Evolutionary conservation across 1,140 invertebrate species (phyloP).

Genomic region (Pseudoatta argentina): DNA sequence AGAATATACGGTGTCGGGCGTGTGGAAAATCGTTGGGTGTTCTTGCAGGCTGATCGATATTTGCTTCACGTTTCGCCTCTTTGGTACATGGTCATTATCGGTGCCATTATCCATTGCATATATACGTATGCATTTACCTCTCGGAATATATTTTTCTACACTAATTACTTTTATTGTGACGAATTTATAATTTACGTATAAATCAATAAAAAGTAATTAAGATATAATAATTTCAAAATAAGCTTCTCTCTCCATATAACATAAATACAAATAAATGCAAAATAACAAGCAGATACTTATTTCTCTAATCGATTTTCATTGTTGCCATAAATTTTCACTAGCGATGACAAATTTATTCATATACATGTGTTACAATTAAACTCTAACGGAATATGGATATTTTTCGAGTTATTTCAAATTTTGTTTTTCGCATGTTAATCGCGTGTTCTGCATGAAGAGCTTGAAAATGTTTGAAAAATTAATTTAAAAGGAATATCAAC

Average conservation of each 20-base stretch:
- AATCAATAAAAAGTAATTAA: conserved; percentile 3
- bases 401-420: conserved; percentile 5
- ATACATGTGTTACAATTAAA: not conserved
- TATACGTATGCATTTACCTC: not conserved
- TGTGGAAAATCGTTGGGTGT: conserved; percentile 54
- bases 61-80: conserved; percentile 45
- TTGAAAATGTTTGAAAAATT: not conserved
- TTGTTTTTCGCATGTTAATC: not conserved
- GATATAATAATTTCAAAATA: not conserved
- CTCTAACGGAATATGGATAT: not conserved
- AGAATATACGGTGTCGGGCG: conserved; percentile 51
- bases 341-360: not conserved
- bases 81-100: conserved; percentile 45
- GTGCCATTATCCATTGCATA: conserved; percentile 35
- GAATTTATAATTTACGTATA: conserved; percentile 6
- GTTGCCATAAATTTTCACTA: not conserved
- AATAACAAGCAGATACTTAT: not conserved
- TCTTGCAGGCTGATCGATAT: conserved; percentile 51
- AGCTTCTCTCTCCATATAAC: not conserved
- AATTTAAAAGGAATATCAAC: not conserved
- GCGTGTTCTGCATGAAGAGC: no score
- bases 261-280: not conserved
- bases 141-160: not conserved
- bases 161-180: conserved; percentile 7
- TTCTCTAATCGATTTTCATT: not conserved